A percentile compares a stretch with the other conserved stretches of the same genome.
These are phyloP conservation scores for Grapholita molesta DNA, from an alignment of 1,140 invertebrate species.

Conservation along the genomic window DNA sequence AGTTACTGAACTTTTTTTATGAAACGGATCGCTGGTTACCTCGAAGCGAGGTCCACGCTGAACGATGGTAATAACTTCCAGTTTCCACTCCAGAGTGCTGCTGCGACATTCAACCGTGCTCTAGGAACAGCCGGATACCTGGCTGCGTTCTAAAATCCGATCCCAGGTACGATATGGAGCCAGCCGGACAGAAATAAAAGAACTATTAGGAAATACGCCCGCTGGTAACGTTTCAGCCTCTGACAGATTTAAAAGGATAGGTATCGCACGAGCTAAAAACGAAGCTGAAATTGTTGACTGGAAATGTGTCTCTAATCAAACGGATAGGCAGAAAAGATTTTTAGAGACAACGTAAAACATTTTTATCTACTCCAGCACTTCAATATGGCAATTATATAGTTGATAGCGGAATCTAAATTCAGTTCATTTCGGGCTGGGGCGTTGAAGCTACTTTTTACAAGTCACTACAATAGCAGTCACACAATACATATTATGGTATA, in stretches of 20 bases:
- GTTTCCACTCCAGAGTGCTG: neutral
- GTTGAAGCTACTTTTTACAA: too few species aligned
- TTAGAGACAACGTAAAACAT: too few species aligned
- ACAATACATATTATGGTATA: too few species aligned
- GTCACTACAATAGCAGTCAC: too few species aligned
- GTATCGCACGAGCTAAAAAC: neutral
- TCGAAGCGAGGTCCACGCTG: neutral
- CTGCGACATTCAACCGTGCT: neutral
- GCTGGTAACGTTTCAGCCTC: neutral
- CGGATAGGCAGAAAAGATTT: neutral
- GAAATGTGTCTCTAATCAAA: neutral
- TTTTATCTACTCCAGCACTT: too few species aligned
- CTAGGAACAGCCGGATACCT: neutral
- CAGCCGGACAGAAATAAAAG: constrained; percentile 11
- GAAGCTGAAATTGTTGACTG: neutral
- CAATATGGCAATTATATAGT: too few species aligned
- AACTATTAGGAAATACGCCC: neutral
- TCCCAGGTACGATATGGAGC: constrained; percentile 5
- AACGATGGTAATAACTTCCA: neutral
- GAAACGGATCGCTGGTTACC: neutral
- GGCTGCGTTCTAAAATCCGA: constrained; percentile 2
- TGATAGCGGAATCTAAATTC: too few species aligned
- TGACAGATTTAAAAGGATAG: neutral
- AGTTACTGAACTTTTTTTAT: too few species aligned
- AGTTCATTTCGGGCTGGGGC: too few species aligned